Percentiles rank a stretch among this genome's conserved stretches.
Conservation (phyloP, 2,797 vertebrate species). For the Notamacropus eugenii region DNA sequence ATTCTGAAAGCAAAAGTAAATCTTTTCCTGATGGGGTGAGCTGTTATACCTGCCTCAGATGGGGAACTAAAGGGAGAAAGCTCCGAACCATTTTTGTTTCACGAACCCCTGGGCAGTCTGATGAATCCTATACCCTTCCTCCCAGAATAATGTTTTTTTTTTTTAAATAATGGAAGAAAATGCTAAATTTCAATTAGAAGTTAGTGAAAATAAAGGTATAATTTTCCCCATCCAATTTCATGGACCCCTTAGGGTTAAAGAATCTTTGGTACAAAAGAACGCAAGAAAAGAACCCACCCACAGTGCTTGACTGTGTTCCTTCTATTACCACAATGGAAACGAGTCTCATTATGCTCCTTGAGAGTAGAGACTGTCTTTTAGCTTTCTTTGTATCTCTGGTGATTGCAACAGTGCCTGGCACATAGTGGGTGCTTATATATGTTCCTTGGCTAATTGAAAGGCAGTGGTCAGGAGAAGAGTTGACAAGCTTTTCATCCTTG, state of each 20-base stretch:
- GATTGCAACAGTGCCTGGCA: not conserved
- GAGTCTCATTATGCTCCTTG: not conserved
- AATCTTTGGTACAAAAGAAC: not conserved
- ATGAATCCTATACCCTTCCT: not conserved
- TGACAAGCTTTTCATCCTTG: not conserved
- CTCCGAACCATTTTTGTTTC: not conserved
- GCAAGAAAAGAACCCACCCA: not conserved
- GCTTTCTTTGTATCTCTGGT: not conserved
- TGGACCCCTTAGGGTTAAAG: not conserved
- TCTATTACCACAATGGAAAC: not conserved
- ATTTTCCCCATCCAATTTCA: not conserved
- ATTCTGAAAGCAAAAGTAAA: constrained; percentile 38
- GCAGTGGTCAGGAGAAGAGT: not conserved
- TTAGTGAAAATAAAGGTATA: not conserved
- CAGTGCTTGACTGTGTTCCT: not conserved
- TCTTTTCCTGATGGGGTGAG: not conserved
- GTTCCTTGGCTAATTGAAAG: constrained; percentile 3
- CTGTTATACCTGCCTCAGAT: not conserved
- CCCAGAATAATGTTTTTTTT: not conserved
- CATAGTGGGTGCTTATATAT: not conserved
- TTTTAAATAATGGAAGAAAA: not conserved
- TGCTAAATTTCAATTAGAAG: not conserved
- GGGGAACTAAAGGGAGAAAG: not conserved
- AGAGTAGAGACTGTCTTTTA: not conserved
- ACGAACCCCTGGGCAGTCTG: not conserved